Conservation (phyloP, 2,888 invertebrate genomes). For the Amaurobius ferox region DNA sequence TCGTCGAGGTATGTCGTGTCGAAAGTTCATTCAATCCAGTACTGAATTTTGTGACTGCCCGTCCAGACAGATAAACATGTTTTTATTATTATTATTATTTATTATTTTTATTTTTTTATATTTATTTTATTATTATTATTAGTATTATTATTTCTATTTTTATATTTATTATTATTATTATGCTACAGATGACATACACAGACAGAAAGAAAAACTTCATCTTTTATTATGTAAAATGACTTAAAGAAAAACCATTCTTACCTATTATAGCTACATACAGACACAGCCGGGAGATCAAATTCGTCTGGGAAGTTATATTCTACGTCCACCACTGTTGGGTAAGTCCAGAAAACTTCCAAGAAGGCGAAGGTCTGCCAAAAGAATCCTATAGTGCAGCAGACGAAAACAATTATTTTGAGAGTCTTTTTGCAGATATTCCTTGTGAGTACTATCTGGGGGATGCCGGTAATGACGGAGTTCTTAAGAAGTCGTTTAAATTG, state of each 20-base stretch:
- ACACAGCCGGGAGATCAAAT: conserved; percentile 49
- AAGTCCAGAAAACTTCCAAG: conserved; percentile 45
- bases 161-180: too few relatives aligned
- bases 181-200: too few relatives aligned
- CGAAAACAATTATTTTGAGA: conserved; percentile 37
- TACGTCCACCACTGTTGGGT: conserved; percentile 62
- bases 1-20: too few relatives aligned
- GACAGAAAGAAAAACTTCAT: too few relatives aligned
- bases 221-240: too few relatives aligned
- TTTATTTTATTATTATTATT: too few relatives aligned
- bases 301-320: conserved; percentile 40
- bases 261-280: conserved; percentile 59
- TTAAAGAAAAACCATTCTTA: conserved; percentile 24
- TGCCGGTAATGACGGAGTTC: conserved; percentile 53
- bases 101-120: too few relatives aligned
- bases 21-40: too few relatives aligned
- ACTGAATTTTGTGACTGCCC: too few relatives aligned
- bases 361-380: conserved; percentile 52
- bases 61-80: too few relatives aligned
- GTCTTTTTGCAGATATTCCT: conserved; percentile 29
- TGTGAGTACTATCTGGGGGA: conserved; percentile 57
- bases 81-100: too few relatives aligned
- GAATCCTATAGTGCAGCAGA: conserved; percentile 39
- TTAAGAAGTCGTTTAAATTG: conserved; percentile 38
- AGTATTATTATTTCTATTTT: too few relatives aligned